These are phyloP conservation scores for Dicycla oo DNA, from an alignment of 2,888 invertebrate species.

Conservation along the genomic window DNA sequence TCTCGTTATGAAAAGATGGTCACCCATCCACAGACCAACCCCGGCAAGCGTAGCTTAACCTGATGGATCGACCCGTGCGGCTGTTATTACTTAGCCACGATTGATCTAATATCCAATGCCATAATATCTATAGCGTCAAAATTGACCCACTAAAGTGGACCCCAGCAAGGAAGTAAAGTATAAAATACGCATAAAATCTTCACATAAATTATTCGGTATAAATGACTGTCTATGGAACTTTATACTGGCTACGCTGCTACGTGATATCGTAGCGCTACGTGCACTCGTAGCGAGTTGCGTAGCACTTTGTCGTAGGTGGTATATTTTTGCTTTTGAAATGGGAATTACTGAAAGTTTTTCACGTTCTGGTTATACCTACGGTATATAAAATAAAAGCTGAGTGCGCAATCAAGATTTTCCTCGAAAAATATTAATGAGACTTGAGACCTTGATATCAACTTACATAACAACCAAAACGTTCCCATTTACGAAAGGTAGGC, in stretches of 20 bases:
- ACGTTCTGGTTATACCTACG: not conserved
- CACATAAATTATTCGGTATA: slow-evolving; percentile 27
- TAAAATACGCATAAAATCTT: slow-evolving; percentile 35
- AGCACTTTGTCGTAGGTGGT: slow-evolving; percentile 24
- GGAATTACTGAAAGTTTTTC: not conserved
- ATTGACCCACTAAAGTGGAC: slow-evolving; percentile 36
- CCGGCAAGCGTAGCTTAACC: no score
- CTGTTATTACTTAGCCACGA: no score
- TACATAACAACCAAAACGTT: slow-evolving; percentile 60
- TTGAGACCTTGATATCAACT: slow-evolving; percentile 57
- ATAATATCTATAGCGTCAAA: slow-evolving; percentile 5
- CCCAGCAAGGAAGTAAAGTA: slow-evolving; percentile 11
- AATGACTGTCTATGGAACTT: slow-evolving; percentile 36
- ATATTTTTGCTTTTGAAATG: slow-evolving; percentile 15
- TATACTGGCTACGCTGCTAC: slow-evolving; percentile 54
- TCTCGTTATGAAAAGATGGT: no score
- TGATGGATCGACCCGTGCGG: no score
- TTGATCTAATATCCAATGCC: no score
- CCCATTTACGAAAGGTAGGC: slow-evolving; percentile 66
- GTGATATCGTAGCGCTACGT: slow-evolving; percentile 56
- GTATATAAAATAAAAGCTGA: slow-evolving; percentile 1
- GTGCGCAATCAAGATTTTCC: slow-evolving; percentile 32
- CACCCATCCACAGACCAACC: no score
- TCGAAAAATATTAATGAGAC: slow-evolving; percentile 49
- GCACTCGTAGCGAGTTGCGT: slow-evolving; percentile 48